These are phyloP conservation scores for Rallus limicola DNA, from an alignment of 2,113 vertebrate genomes.

Conservation along the genomic window DNA sequence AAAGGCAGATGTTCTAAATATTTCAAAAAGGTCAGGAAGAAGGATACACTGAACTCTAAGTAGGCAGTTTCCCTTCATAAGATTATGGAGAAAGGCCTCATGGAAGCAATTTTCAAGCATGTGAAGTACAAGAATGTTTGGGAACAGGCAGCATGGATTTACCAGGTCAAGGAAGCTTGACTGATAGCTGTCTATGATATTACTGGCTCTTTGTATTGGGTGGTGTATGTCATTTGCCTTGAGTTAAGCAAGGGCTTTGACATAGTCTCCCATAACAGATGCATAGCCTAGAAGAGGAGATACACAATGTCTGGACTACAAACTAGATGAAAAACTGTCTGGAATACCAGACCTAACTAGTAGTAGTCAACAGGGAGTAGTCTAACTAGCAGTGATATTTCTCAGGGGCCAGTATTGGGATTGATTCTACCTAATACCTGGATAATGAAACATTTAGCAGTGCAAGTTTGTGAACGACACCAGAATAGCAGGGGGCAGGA, in stretches of 20 bases:
- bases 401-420: neutral
- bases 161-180: neutral
- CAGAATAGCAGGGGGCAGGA: neutral
- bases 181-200: neutral
- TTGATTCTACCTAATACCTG: neutral
- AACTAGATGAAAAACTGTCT: neutral
- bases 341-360: neutral
- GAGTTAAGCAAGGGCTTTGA: neutral
- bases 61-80: neutral
- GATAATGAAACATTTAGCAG: neutral
- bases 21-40: neutral
- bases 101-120: neutral
- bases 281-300: neutral
- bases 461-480: neutral
- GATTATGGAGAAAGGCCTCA: neutral
- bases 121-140: neutral
- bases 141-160: neutral
- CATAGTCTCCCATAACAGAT: neutral
- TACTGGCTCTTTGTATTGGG: neutral
- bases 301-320: neutral
- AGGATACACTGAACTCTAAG: neutral
- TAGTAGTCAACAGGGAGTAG: neutral
- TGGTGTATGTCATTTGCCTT: neutral
- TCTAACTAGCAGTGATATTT: neutral
- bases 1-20: neutral